Conservation (phyloP, 2,888 invertebrate genomes). For the Ectobius pallidus region DNA sequence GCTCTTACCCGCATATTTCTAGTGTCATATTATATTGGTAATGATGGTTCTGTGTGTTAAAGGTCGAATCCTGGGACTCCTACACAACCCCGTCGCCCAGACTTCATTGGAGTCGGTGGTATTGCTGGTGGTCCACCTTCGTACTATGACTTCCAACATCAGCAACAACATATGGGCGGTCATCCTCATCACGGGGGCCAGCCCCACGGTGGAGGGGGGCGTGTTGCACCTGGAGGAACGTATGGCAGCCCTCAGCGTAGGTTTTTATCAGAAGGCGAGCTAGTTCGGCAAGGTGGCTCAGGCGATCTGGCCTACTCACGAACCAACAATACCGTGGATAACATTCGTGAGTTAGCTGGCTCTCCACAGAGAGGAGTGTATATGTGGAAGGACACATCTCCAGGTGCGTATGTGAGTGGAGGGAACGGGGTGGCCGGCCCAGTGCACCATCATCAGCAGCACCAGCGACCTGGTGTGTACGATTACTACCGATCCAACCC, state of each 20-base stretch:
- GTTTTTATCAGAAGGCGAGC: constrained; percentile 82
- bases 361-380: constrained; percentile 84
- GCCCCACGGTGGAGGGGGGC: constrained; percentile 12
- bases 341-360: constrained; percentile 86
- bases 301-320: constrained; percentile 66
- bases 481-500: constrained; percentile 73
- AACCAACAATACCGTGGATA: constrained; percentile 80
- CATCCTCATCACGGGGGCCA: constrained; percentile 48
- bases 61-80: constrained; percentile 94
- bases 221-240: constrained; percentile 29
- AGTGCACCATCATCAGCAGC: constrained; percentile 46
- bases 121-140: constrained; percentile 46
- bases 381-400: constrained; percentile 80
- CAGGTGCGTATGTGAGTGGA: constrained; percentile 65
- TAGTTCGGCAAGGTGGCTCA: constrained; percentile 64
- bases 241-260: constrained; percentile 73
- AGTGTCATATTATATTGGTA: too few relatives aligned
- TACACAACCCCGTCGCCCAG: constrained; percentile 85
- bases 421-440: constrained; percentile 37
- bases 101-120: constrained; percentile 77
- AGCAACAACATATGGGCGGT: constrained; percentile 50
- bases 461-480: constrained; percentile 47
- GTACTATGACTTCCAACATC: constrained; percentile 55
- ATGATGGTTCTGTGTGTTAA: constrained; percentile 47
- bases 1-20: too few relatives aligned